Conservation (phyloP, 2,113 vertebrate genomes). For the Antechinus flavipes region DNA sequence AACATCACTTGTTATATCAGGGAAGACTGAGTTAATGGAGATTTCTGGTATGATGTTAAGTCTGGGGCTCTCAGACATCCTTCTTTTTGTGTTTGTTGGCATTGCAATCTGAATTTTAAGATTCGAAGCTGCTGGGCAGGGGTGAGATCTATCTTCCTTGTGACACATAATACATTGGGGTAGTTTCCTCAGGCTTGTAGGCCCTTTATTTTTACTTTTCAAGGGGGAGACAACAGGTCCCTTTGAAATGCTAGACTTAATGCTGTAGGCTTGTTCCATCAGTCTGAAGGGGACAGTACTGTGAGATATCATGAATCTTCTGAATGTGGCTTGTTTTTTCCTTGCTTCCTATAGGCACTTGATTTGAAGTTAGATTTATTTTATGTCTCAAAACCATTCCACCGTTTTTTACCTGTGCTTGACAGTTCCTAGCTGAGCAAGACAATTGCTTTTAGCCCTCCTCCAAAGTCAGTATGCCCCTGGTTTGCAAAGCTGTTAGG, state of each 20-base stretch:
- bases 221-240: slow-evolving; percentile 43
- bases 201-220: slow-evolving; percentile 51
- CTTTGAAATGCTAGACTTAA: slow-evolving; percentile 31
- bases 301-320: slow-evolving; percentile 52
- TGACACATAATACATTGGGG: not conserved
- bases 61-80: not conserved
- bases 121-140: not conserved
- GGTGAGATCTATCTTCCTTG: not conserved
- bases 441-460: slow-evolving; percentile 6
- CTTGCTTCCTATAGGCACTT: slow-evolving; percentile 35
- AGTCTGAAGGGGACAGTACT: slow-evolving; percentile 46
- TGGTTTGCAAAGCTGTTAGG: not conserved
- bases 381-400: slow-evolving; percentile 35
- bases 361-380: slow-evolving; percentile 57
- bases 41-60: not conserved
- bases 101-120: slow-evolving; percentile 24
- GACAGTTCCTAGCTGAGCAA: slow-evolving; percentile 43
- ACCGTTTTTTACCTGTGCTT: slow-evolving; percentile 33
- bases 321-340: slow-evolving; percentile 50
- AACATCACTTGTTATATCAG: not conserved
- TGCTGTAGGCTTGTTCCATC: slow-evolving; percentile 36
- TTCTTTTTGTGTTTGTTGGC: not conserved
- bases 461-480: not conserved
- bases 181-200: slow-evolving; percentile 26
- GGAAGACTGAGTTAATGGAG: not conserved